Percentiles rank a stretch among this genome's conserved stretches.
These are phyloP conservation scores for Lamellibrachia columna DNA, from an alignment of 2,888 invertebrate genomes.

Conservation along the genomic window DNA sequence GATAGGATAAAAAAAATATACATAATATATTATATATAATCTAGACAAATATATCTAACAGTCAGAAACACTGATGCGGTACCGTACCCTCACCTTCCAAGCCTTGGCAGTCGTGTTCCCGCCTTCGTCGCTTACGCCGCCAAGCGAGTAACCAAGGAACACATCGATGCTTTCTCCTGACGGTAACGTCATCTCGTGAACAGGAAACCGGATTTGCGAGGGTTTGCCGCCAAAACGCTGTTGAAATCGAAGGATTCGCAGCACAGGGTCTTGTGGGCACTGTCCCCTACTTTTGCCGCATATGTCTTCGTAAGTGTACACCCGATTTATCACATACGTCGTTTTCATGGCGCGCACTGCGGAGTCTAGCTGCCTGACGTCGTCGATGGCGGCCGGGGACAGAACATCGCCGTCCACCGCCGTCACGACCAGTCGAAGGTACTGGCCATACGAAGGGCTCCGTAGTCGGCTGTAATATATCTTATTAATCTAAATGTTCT, in stretches of 20 bases:
- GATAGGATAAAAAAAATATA: too few species aligned
- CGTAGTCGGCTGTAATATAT: background rate
- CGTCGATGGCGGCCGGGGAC: background rate
- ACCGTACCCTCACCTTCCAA: background rate
- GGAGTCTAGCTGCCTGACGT: background rate
- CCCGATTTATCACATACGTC: background rate
- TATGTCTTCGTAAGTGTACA: background rate
- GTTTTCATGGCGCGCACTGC: background rate
- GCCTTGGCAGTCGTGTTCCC: background rate
- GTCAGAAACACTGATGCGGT: too few species aligned
- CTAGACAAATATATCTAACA: too few species aligned
- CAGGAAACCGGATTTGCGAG: background rate
- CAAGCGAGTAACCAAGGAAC: background rate
- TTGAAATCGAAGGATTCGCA: background rate
- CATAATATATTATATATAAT: too few species aligned
- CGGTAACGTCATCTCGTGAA: background rate
- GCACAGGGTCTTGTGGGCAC: background rate
- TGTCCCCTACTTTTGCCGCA: background rate
- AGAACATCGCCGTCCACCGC: background rate
- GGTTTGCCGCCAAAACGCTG: background rate
- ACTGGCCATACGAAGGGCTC: background rate
- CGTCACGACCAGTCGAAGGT: background rate
- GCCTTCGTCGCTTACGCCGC: background rate
- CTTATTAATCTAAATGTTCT: background rate
- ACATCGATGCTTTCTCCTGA: background rate